Evolutionary conservation across 2,113 vertebrate species (phyloP), one percentile per base, ranked within the genome.

Genomic region (Anguilla japonica): DNA sequence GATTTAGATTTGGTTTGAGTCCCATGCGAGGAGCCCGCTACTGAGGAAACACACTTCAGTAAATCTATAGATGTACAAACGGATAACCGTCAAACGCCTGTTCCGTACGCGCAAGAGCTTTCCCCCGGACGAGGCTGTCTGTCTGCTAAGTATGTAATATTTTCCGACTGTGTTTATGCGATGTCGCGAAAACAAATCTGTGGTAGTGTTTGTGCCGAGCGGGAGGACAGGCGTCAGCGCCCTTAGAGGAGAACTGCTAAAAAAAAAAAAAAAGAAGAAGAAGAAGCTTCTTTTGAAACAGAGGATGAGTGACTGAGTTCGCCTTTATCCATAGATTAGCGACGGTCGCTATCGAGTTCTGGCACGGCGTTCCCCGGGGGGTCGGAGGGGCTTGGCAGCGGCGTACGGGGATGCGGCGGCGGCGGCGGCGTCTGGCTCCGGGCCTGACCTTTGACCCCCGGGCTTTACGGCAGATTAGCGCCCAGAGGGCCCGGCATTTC

Each of bases 241-340:
- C 60, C 22, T 22, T 67, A 20, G 0, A 67, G 18, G 22, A 20
- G 22, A 26, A 67, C 60, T 67, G 20, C 18, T 5, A 13, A 56
- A 56, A 56, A 1, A 56, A 56, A 56, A 56, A 56, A 56, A 56
- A 15, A 56, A 3, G 15, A 15, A 56, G 34, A 34, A 34, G 34
- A 26, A 67, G 56, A 67, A 8, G 60, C 60, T 53, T 53, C 50
- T 53, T 53, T 53, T 13, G 83, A 71, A 11, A 4, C 39, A 50
- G 83, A 34, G 79, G 41, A 43, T 2, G 84, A 60, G 85, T 86
- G 88, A 18, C 67, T 57, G 80, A 3, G 83, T 50, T 34, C 86
- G 84, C 79, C 85, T 79, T 89, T 88, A 86, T 86, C 84, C 13
- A 41, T 80, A 91, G 87, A 88, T 89, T 89, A 88, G 85, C 50